Evolutionary conservation across 2,113 vertebrate genomes (phyloP).

Genomic region (Orcinus orca): DNA sequence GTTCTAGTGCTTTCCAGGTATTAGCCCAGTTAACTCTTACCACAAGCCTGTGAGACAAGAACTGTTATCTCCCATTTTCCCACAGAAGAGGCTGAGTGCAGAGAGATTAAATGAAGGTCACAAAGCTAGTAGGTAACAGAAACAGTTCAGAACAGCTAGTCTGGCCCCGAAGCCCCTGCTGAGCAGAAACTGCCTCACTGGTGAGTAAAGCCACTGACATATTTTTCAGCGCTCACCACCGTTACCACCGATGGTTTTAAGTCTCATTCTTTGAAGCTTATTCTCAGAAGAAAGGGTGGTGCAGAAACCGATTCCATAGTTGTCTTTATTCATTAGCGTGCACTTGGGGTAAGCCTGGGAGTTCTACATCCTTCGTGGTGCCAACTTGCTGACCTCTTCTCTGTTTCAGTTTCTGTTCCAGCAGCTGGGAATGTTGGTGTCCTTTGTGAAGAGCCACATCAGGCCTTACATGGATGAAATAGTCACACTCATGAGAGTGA

Average conservation of each 20-base stretch:
- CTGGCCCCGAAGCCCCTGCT: background rate
- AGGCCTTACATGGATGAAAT: slow-evolving; percentile 99
- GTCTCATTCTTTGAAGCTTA: background rate
- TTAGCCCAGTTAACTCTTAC: background rate
- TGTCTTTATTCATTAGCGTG: background rate
- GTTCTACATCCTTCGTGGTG: background rate
- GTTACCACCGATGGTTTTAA: background rate
- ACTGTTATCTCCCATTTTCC: background rate
- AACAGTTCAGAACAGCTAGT: background rate
- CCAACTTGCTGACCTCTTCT: background rate
- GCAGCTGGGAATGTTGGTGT: slow-evolving; percentile 98
- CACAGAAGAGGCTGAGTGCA: background rate
- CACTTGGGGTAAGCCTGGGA: background rate
- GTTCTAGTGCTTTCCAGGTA: background rate
- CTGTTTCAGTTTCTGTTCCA: slow-evolving; percentile 94
- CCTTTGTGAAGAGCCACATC: slow-evolving; percentile 98
- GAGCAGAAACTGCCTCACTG: background rate
- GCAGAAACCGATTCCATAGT: fast-evolving
- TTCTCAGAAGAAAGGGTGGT: background rate
- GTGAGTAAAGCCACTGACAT: background rate
- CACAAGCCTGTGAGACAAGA: background rate
- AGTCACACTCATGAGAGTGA: slow-evolving; percentile 97
- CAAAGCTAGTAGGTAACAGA: background rate
- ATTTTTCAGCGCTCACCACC: background rate
- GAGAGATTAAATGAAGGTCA: background rate